Evolutionary conservation across 2,797 vertebrate genomes (phyloP).

Genomic region (Enteromius viviparus): DNA sequence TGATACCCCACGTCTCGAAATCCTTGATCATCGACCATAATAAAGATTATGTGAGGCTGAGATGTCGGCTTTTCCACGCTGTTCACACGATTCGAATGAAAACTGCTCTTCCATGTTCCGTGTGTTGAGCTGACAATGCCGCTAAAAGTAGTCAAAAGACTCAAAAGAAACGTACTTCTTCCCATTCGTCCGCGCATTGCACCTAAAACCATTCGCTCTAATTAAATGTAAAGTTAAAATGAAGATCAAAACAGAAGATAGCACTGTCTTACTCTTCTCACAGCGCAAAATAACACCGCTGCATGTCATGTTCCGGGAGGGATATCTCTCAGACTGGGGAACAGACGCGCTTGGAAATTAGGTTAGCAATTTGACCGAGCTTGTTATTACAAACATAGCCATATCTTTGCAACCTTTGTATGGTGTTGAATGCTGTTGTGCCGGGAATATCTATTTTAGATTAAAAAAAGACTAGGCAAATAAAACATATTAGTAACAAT

Average conservation of each 20-base stretch:
- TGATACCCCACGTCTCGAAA: constrained; percentile 96
- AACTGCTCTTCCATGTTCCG: constrained; percentile 77
- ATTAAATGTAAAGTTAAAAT: background rate
- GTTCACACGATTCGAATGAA: constrained; percentile 63
- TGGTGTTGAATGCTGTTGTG: background rate
- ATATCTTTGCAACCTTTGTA: background rate
- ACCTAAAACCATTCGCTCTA: constrained; percentile 13
- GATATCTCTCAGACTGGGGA: constrained; percentile 42
- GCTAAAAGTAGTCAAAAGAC: constrained; percentile 71
- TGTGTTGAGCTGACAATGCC: constrained; percentile 78
- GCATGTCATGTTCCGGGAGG: constrained; percentile 24
- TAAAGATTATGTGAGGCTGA: constrained; percentile 93
- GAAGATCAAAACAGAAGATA: background rate
- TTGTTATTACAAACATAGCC: background rate
- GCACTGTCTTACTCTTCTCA: background rate
- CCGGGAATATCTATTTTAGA: background rate
- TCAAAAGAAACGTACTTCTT: constrained; percentile 75
- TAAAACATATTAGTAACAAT: background rate
- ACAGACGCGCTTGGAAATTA: constrained; percentile 66
- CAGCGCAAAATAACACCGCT: background rate
- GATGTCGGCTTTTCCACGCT: constrained; percentile 64
- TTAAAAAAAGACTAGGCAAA: background rate
- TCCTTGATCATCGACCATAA: constrained; percentile 97
- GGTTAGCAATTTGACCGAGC: constrained; percentile 51
- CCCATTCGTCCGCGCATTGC: constrained; percentile 28